Conservation (phyloP, 2,797 vertebrate species). For the Peromyscus eremicus region DNA sequence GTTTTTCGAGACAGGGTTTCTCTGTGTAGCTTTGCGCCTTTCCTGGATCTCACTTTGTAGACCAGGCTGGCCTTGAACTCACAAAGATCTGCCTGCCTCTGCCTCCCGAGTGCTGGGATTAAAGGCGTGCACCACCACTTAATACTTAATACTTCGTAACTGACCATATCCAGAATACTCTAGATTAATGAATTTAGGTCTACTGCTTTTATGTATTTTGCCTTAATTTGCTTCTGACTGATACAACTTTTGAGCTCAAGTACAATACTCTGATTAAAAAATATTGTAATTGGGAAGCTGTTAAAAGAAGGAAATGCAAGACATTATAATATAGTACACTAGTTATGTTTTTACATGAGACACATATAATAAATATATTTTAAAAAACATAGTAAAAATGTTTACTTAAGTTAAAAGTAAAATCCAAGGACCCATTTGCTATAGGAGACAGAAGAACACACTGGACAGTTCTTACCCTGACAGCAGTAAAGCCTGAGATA, state of each 20-base stretch:
- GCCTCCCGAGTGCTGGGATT: no score
- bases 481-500: background rate
- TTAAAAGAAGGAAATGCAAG: background rate
- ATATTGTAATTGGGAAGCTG: background rate
- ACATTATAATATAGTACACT: background rate
- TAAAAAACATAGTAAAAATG: background rate
- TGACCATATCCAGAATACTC: constrained; percentile 32
- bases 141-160: constrained; percentile 68
- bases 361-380: background rate
- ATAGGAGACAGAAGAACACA: background rate
- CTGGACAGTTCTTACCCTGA: background rate
- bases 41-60: no score
- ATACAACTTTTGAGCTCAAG: background rate
- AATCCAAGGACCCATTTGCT: background rate
- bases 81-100: no score
- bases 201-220: background rate
- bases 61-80: no score
- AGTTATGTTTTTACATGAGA: background rate
- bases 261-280: background rate
- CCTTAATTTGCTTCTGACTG: constrained; percentile 1
- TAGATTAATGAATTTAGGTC: background rate
- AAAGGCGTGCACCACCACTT: no score
- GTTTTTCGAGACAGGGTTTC: no score
- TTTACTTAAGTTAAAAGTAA: constrained; percentile 52
- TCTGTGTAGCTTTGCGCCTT: no score